Conservation (phyloP, 2,888 invertebrate species). For the Buathra laborator region DNA sequence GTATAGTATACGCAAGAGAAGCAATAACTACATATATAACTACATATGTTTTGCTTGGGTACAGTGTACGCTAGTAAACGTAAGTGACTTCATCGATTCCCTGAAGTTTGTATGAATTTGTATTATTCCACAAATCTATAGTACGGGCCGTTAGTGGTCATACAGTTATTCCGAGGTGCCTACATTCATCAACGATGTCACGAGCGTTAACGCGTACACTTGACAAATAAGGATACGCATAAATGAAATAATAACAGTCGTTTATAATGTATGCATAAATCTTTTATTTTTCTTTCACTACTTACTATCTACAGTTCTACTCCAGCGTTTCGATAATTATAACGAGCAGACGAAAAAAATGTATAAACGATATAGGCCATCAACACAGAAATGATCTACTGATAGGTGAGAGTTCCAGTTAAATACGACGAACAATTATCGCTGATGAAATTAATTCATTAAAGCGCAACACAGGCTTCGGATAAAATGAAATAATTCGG, state of each 20-base stretch:
- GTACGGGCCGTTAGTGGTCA: neutral
- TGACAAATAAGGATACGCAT: constrained; percentile 43
- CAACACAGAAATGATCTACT: constrained; percentile 28
- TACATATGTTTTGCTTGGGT: neutral
- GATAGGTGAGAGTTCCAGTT: constrained; percentile 12
- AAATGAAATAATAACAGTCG: constrained; percentile 43
- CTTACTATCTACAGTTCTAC: constrained; percentile 36
- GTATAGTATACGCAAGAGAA: neutral
- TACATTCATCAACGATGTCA: constrained; percentile 34
- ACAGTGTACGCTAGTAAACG: neutral
- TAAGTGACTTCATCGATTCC: neutral
- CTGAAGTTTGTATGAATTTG: neutral
- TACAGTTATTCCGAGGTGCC: neutral
- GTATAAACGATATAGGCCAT: constrained; percentile 2
- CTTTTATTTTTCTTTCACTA: constrained; percentile 46
- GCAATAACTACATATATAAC: neutral
- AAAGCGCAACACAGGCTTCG: neutral
- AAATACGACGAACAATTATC: neutral
- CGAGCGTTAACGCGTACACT: constrained; percentile 17
- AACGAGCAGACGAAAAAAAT: constrained; percentile 39
- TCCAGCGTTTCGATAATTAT: neutral
- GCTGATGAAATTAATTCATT: neutral
- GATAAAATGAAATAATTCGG: neutral
- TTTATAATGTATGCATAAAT: constrained; percentile 34
- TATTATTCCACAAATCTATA: neutral